phyloP scores from a whole-genome alignment of 2,113 vertebrate genomes.

The Herpetotheres cachinnans region DNA sequence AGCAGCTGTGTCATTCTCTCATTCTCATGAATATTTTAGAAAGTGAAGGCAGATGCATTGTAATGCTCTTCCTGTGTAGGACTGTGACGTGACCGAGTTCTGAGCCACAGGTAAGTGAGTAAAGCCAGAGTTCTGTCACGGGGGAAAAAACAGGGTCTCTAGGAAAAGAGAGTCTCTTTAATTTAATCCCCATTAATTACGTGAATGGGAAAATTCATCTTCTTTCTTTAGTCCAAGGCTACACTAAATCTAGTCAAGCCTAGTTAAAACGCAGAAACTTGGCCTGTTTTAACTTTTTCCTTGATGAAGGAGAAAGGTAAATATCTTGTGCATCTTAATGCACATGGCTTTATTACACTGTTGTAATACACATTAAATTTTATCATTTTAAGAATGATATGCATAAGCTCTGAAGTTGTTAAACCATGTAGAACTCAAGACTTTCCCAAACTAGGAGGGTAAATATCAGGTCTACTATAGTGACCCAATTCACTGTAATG shows the following conservation, averaged over 20 bases:
- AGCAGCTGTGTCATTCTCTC: not conserved
- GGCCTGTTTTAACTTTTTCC: not conserved
- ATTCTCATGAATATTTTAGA: not conserved
- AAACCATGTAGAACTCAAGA: not conserved
- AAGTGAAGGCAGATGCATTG: not conserved
- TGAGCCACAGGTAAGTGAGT: not conserved
- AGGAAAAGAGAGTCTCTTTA: not conserved
- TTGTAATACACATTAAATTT: not conserved
- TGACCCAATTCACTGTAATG: not conserved
- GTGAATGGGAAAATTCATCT: not conserved
- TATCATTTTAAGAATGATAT: not conserved
- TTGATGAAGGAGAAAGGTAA: not conserved
- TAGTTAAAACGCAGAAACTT: not conserved
- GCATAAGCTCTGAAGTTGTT: not conserved
- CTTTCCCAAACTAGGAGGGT: not conserved
- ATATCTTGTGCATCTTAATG: not conserved
- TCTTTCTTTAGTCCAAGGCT: not conserved
- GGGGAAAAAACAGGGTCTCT: not conserved
- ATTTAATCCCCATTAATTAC: not conserved
- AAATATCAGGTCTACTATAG: not conserved
- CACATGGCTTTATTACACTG: not conserved
- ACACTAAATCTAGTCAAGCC: not conserved
- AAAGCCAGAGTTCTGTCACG: not conserved
- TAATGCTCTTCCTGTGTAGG: not conserved
- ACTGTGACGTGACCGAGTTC: fast-evolving